phyloP scores from a whole-genome alignment of 2,888 invertebrate species.

The Synanthedon andrenaeformis region DNA sequence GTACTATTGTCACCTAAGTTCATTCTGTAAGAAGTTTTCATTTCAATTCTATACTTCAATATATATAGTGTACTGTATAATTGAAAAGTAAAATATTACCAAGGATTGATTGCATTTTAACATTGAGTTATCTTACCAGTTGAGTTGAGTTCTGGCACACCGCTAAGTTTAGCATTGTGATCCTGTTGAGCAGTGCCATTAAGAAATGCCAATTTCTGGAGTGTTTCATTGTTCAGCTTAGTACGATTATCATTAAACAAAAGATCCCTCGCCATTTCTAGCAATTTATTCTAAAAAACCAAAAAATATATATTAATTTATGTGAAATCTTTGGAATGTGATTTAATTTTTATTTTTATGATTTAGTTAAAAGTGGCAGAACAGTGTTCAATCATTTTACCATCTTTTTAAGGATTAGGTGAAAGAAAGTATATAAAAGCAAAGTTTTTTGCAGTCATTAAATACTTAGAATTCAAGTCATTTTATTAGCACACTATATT shows the following conservation, averaged over 20 bases:
- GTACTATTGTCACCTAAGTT: too few species aligned
- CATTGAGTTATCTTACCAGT: constrained; percentile 68
- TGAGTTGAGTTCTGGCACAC: constrained; percentile 80
- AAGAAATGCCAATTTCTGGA: constrained; percentile 84
- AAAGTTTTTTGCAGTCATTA: too few species aligned
- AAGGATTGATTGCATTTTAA: too few species aligned
- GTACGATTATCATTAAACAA: constrained; percentile 77
- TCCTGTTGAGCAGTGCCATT: constrained; percentile 75
- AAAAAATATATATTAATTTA: not conserved
- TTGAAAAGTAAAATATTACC: too few species aligned
- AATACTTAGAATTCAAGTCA: too few species aligned
- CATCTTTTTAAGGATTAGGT: too few species aligned
- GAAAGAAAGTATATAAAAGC: too few species aligned
- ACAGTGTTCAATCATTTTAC: too few species aligned
- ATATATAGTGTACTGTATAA: too few species aligned
- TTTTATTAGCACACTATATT: too few species aligned
- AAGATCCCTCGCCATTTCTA: constrained; percentile 79
- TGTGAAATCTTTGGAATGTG: not conserved
- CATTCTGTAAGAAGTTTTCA: too few species aligned
- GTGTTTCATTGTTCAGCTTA: constrained; percentile 82
- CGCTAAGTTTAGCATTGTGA: constrained; percentile 66
- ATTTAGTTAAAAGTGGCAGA: not conserved
- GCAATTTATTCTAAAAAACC: constrained; percentile 74
- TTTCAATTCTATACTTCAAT: too few species aligned
- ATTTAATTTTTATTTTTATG: not conserved